These are phyloP conservation scores for Poeciliopsis prolifica DNA, from an alignment of 2,113 vertebrate genomes.

Conservation along the genomic window DNA sequence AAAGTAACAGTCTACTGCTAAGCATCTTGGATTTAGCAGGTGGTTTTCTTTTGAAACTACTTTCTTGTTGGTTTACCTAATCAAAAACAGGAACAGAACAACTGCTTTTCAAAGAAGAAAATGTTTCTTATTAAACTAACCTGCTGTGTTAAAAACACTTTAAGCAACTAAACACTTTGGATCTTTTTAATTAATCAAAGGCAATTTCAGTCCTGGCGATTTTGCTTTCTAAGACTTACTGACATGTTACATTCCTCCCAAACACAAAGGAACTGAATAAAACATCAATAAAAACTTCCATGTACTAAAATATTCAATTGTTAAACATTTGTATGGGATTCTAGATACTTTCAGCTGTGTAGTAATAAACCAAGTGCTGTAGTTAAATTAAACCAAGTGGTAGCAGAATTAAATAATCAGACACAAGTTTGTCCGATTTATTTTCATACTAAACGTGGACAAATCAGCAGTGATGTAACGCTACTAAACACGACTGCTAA, in stretches of 20 bases:
- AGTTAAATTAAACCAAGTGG: too few species aligned
- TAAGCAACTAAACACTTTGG: not conserved
- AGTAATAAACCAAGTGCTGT: not conserved
- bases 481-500: not conserved
- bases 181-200: not conserved
- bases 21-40: not conserved
- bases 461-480: not conserved
- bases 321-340: too few species aligned
- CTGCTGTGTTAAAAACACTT: not conserved
- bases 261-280: not conserved
- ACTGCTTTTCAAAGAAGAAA: not conserved
- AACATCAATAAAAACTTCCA: not conserved
- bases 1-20: not conserved
- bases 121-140: not conserved
- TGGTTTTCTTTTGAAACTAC: not conserved
- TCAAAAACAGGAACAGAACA: not conserved
- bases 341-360: not conserved
- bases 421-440: not conserved
- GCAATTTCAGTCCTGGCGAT: not conserved
- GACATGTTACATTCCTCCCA: not conserved
- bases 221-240: not conserved
- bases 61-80: not conserved
- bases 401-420: not conserved
- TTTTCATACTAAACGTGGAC: not conserved
- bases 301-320: not conserved